A percentile compares a stretch with the other conserved stretches of the same genome.
phyloP scores from a whole-genome alignment of 2,113 vertebrate genomes.

The Pomatorhinus ruficollis region DNA sequence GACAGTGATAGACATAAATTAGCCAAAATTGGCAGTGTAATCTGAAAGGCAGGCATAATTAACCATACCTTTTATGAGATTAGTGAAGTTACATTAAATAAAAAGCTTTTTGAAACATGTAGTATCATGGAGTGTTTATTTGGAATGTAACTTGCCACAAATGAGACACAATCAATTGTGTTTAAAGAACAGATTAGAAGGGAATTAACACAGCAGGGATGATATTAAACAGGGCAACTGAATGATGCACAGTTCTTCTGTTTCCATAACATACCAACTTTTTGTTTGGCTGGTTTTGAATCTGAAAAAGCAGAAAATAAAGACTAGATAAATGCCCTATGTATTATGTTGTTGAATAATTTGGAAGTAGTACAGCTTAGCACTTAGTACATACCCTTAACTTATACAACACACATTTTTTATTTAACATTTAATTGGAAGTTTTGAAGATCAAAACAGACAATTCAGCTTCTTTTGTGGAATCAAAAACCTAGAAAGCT shows the following conservation, averaged over 20 bases:
- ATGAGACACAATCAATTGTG: neutral
- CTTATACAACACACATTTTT: neutral
- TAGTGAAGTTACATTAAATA: neutral
- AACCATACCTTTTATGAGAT: neutral
- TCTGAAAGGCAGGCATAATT: neutral
- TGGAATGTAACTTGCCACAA: neutral
- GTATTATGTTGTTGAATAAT: neutral
- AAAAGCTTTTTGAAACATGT: neutral
- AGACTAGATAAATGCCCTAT: neutral
- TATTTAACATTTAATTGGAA: neutral
- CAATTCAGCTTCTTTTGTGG: neutral
- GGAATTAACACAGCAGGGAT: slow-evolving; percentile 15
- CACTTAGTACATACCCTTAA: neutral
- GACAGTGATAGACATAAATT: neutral
- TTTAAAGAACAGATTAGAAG: slow-evolving; percentile 21
- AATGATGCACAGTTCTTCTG: neutral
- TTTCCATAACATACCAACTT: neutral
- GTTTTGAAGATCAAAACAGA: neutral
- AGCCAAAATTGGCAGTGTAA: neutral
- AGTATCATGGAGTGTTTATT: neutral
- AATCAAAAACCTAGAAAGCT: neutral
- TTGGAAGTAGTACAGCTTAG: neutral
- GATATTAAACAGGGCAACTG: neutral
- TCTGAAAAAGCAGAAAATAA: neutral
- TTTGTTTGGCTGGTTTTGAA: neutral